Evolutionary conservation across 2,797 vertebrate species (phyloP).

Genomic region (Crenuchus spilurus): DNA sequence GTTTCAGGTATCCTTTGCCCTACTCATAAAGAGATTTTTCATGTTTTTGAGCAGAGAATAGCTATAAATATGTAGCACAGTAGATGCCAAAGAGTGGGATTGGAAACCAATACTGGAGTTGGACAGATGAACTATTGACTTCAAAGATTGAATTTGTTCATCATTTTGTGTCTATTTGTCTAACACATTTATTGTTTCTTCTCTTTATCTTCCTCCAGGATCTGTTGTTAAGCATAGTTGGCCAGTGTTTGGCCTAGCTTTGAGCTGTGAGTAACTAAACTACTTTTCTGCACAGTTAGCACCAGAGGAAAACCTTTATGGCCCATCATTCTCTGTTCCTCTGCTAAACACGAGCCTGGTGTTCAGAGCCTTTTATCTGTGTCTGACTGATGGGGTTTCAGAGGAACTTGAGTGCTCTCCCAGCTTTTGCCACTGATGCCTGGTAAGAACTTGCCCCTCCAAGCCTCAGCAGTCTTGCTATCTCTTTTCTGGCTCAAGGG

Average conservation of each 20-base stretch:
- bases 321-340: conserved; percentile 57
- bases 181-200: too few species aligned
- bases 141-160: too few species aligned
- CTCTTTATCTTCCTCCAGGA: conserved; percentile 2
- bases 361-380: conserved; percentile 73
- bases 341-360: conserved; percentile 66
- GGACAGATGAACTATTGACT: too few species aligned
- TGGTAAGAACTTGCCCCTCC: conserved; percentile 64
- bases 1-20: too few species aligned
- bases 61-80: too few species aligned
- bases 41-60: too few species aligned
- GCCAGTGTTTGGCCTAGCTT: not conserved
- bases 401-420: conserved; percentile 64
- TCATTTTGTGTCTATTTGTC: too few species aligned
- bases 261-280: conserved; percentile 30
- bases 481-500: conserved; percentile 40
- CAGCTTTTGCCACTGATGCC: conserved; percentile 62
- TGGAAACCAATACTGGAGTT: too few species aligned
- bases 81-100: too few species aligned
- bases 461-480: conserved; percentile 45
- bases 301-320: conserved; percentile 70
- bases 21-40: too few species aligned
- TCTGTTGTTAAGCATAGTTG: not conserved
- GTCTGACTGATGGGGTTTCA: conserved; percentile 70
- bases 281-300: conserved; percentile 56